These are phyloP conservation scores for Babylonia areolata DNA, from an alignment of 1,140 invertebrate genomes.

Conservation along the genomic window DNA sequence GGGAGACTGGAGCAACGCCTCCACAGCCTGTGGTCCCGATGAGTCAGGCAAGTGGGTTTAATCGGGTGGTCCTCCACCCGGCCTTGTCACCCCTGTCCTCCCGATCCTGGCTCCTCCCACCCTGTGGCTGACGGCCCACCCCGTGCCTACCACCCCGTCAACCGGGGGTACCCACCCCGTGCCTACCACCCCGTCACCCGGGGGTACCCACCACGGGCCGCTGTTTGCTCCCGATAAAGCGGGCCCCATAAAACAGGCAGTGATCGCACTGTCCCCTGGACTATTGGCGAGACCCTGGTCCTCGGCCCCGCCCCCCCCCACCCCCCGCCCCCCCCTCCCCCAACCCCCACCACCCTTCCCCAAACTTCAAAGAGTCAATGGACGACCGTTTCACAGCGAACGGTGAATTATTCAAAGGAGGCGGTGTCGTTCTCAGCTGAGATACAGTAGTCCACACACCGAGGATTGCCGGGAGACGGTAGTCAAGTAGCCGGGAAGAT, in stretches of 20 bases:
- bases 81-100: neutral
- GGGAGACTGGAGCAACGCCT: neutral
- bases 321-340: constrained; percentile 6
- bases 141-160: neutral
- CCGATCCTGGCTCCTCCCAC: neutral
- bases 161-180: neutral
- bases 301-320: neutral
- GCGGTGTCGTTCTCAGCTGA: neutral
- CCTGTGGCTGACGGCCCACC: neutral
- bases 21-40: neutral
- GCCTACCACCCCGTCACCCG: neutral
- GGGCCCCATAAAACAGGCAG: constrained; percentile 8
- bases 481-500: neutral
- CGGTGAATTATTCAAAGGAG: constrained; percentile 31
- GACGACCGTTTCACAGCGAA: neutral
- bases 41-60: neutral
- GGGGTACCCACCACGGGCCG: neutral
- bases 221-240: constrained; percentile 32
- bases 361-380: constrained; percentile 1
- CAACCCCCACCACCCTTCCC: no score
- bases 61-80: neutral
- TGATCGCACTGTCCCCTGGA: neutral
- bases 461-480: neutral
- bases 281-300: neutral
- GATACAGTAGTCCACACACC: neutral